Evolutionary conservation across 1,140 invertebrate species (phyloP).

Genomic region (Limonius californicus): DNA sequence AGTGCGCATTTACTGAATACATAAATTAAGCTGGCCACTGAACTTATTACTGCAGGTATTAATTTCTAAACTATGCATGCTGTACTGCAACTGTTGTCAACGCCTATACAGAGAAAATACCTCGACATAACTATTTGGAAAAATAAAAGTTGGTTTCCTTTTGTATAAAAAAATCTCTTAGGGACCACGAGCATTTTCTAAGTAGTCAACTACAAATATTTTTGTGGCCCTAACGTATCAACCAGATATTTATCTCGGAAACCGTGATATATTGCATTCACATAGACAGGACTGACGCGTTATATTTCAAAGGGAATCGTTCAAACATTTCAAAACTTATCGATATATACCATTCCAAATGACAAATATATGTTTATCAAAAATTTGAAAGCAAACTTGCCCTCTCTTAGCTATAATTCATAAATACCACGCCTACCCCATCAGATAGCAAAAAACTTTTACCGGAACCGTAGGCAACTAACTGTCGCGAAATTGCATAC

Average conservation of each 20-base stretch:
- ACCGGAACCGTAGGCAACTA: too few species aligned
- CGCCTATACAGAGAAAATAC: too few species aligned
- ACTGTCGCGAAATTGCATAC: too few species aligned
- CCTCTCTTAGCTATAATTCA: background rate
- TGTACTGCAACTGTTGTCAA: too few species aligned
- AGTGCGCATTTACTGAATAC: conserved; percentile 1
- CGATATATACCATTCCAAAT: background rate
- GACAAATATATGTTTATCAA: conserved; percentile 1
- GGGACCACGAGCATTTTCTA: background rate
- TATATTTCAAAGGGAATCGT: background rate
- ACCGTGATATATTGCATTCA: background rate
- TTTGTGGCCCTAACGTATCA: background rate
- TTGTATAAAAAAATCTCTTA: too few species aligned
- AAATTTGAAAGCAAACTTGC: background rate
- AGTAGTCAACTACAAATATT: background rate
- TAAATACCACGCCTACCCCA: background rate
- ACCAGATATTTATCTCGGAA: background rate
- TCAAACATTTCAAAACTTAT: conserved; percentile 1
- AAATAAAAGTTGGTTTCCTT: too few species aligned
- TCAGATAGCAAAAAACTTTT: background rate
- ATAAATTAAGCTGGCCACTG: background rate
- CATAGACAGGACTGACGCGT: background rate
- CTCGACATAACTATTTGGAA: too few species aligned
- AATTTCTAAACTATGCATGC: too few species aligned
- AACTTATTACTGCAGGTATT: background rate